Evolutionary conservation across 2,888 invertebrate genomes (phyloP).

Genomic region (Diplazon laetatorius): DNA sequence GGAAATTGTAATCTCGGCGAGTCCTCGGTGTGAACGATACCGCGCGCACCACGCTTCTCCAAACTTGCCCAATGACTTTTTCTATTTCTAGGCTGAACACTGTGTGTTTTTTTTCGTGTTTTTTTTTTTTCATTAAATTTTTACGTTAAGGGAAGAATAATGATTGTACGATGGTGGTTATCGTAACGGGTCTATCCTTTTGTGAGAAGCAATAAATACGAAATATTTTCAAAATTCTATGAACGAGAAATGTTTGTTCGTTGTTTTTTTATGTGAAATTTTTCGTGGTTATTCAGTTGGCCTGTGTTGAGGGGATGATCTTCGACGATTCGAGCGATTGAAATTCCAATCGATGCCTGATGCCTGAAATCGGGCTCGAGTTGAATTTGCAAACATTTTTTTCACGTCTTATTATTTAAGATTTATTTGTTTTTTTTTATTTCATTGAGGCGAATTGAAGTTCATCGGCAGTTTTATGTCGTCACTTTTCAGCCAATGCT

Average conservation of each 20-base stretch:
- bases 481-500: no score
- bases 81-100: conserved; percentile 8
- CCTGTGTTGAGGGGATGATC: no score
- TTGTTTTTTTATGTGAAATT: no score
- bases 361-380: no score
- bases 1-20: neutral
- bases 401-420: no score
- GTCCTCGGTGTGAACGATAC: neutral
- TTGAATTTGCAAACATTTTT: no score
- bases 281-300: no score
- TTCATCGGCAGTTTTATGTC: no score
- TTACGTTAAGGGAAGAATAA: conserved; percentile 44
- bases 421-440: no score
- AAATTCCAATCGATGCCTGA: no score
- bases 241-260: neutral
- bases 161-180: conserved; percentile 1
- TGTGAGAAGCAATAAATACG: conserved; percentile 48
- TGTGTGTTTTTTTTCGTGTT: conserved; percentile 24
- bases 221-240: conserved; percentile 58
- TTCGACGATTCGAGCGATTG: no score
- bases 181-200: conserved; percentile 27
- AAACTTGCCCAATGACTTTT: neutral
- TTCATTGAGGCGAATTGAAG: no score
- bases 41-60: conserved; percentile 17
- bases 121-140: conserved; percentile 39